Percentiles rank a stretch among this genome's conserved stretches.
These are phyloP conservation scores for Piaya cayana DNA, from an alignment of 2,113 vertebrate species.

Conservation along the genomic window DNA sequence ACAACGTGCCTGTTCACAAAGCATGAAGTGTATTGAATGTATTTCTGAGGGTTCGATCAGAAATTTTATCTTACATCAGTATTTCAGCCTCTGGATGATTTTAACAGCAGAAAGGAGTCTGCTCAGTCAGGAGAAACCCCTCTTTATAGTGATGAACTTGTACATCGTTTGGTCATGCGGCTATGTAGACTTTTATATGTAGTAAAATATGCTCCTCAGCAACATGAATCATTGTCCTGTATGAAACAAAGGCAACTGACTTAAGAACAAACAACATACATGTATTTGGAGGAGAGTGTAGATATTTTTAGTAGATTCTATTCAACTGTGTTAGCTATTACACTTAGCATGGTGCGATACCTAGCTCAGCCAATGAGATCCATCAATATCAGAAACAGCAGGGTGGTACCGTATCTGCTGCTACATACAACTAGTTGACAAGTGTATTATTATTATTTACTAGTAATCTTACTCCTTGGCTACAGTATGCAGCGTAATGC, in stretches of 20 bases:
- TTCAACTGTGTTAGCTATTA: neutral
- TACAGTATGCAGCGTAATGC: neutral
- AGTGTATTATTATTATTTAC: neutral
- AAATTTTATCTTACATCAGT: neutral
- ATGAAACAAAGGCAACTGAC: neutral
- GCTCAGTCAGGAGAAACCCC: neutral
- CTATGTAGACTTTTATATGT: neutral
- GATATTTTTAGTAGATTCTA: neutral
- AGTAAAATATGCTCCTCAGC: neutral
- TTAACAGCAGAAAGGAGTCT: neutral
- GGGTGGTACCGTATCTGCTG: neutral
- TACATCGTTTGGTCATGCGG: neutral
- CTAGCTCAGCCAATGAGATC: neutral
- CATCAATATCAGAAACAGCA: neutral
- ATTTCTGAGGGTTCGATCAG: neutral
- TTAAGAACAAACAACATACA: neutral
- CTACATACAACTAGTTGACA: neutral
- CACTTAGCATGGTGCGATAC: neutral
- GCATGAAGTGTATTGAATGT: neutral
- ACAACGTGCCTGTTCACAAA: neutral
- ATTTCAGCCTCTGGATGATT: neutral
- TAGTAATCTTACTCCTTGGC: neutral
- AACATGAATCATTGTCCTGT: neutral
- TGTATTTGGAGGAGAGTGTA: neutral
- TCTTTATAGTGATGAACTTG: neutral